Percentiles rank a stretch among this genome's conserved stretches.
These are phyloP conservation scores for Drosophila sucinea DNA, from an alignment of 1,140 invertebrate genomes.

Conservation along the genomic window DNA sequence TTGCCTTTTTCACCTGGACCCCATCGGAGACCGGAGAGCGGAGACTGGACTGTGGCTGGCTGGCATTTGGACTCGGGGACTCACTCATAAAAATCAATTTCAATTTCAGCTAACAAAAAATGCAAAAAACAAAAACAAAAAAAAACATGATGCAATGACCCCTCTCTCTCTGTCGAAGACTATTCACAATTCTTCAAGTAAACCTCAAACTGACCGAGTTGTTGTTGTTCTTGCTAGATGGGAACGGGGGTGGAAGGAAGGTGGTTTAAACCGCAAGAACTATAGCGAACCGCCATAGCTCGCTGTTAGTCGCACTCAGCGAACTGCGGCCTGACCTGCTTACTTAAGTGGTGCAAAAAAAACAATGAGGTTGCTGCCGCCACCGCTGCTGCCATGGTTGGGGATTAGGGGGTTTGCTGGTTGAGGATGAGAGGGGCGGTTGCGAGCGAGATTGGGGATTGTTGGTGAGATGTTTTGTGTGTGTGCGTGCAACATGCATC, in stretches of 20 bases:
- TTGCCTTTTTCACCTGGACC: not conserved
- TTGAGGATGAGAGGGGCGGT: not conserved
- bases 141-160: conserved; percentile 44
- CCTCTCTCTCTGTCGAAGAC: conserved; percentile 2
- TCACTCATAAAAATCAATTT: conserved; percentile 67
- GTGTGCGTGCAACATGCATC: conserved; percentile 75
- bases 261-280: conserved; percentile 67
- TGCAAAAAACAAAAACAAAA: conserved; percentile 4
- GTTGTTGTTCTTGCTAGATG: conserved; percentile 17
- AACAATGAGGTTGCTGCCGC: conserved; percentile 7
- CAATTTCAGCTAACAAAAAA: conserved; percentile 52
- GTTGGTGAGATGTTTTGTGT: conserved; percentile 40
- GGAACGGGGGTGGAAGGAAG: not conserved
- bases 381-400: too few relatives aligned
- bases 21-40: too few relatives aligned
- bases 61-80: not conserved
- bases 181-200: conserved; percentile 54
- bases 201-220: conserved; percentile 57
- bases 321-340: conserved; percentile 71
- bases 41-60: too few relatives aligned
- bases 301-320: conserved; percentile 48
- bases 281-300: conserved; percentile 29
- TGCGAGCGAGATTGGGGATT: not conserved
- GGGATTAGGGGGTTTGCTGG: conserved; percentile 11
- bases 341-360: conserved; percentile 60